Base-by-base conservation (phyloP, 2,888 invertebrate species). In the Plutella xylostella region DNA sequence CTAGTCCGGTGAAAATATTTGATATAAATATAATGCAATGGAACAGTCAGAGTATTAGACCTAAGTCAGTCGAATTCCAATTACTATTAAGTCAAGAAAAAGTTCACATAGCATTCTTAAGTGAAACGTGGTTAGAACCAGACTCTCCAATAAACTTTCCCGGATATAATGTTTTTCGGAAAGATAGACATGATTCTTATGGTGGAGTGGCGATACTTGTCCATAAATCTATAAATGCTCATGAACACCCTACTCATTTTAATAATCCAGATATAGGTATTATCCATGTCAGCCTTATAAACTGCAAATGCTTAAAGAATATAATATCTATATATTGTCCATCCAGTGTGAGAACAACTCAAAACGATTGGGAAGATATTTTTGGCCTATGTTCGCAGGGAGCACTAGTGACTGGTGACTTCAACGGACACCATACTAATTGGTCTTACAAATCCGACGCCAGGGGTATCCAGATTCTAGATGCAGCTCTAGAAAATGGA, bases 381-480 rank as follows among this genome's bases (percentile, higher is more conserved):
- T 48, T 50, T 22, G 30, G 44, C 2, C 1, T 20, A 22, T 25
- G 17, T 5, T 5, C 1, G 3, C 21, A n/a, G 15, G 47, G 45
- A 33, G 34, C 45, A 17, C 2, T 48, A 4, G 43, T 51, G 9
- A 18, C 43, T 11, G 51, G 43, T 5, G 53, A 55, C 40, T 47
- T 53, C 19, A 55, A 55, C 14, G 50, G 33, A 0, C 55, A 53
- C 30, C 55, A 56, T 39, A 17, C 47, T 2, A 50, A 37, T 18
- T 55, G 56, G 54, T 54, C 54, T 0, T 30, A 31, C 14, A 53
- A 48, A 9, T 49, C 40, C 2, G 48, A 57, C 30, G 3, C 11
- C 4, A 44, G 53, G 35, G 56, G 55, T 3, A 11, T 4, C 7
- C 51, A 50, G 45, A 40, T 57, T 0, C 45, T 49, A 15, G 53